Evolutionary conservation across 2,888 invertebrate genomes (phyloP), one percentile per base, ranked within the genome.

Genomic region (Machimus rusticus): DNA sequence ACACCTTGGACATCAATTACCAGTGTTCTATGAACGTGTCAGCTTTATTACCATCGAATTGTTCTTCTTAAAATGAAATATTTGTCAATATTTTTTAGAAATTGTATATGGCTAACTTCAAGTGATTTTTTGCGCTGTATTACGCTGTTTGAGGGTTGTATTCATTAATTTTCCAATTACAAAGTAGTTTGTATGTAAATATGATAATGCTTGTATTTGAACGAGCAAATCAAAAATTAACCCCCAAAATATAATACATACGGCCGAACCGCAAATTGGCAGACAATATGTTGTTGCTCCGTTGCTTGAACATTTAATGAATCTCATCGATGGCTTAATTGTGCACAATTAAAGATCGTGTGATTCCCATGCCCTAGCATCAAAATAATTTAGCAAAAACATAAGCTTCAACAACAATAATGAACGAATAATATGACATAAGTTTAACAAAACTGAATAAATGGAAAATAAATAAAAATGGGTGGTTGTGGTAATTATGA

Each of bases 121-220:
- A 84, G 39, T 23, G 16, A 37, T 16, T 84, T 37, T 84, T n/a
- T 74, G 37, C 39, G 66, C 66, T 66, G 16, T 23, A 5, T 34
- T 37, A 19, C 16, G 37, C 39, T 57, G 37, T 28, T 74, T 74
- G 66, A 37, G 57, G 34, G n/a, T 84, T 76, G 16, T n/a, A 39
- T 84, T 84, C 28, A 84, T 84, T 74, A 84, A 84, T 84, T 84
- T 66, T 66, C 74, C 84, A 74, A 84, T 84, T 84, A 84, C 39
- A 74, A 23, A n/a, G 74, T 37, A 84, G 84, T 74, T 19, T 34
- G 31, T 37, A 57, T 82, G 34, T 16, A 82, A 57, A 34, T 31
- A 66, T 57, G 23, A 55, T 37, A 31, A 31, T 4, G 37, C 28
- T 6, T 23, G 12, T 39, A 57, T 37, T 37, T 84, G 39, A 12